Percentiles rank a stretch among this genome's conserved stretches.
Evolutionary conservation across 2,113 vertebrate species (phyloP).

Genomic region (Corythornis vintsioides): DNA sequence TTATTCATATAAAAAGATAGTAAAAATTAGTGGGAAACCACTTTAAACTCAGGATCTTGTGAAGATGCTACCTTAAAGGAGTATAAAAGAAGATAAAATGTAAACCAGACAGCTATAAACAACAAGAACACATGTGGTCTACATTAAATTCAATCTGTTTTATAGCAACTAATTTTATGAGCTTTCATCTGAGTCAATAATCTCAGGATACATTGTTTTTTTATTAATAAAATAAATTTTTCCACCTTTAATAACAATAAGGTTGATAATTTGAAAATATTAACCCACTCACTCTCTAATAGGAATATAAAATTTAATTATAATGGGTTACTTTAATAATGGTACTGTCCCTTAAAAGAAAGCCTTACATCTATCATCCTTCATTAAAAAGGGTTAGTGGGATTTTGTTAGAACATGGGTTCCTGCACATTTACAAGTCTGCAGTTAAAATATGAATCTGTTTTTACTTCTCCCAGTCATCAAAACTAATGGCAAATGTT

Average conservation of each 20-base stretch:
- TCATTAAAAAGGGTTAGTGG: not conserved
- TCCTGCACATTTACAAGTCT: not conserved
- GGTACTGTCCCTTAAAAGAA: not conserved
- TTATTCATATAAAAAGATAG: conserved; percentile 20
- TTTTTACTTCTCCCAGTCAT: not conserved
- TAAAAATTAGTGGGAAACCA: conserved; percentile 25
- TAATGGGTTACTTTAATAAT: not conserved
- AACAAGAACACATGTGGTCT: not conserved
- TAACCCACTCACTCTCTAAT: not conserved
- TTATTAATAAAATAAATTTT: not conserved
- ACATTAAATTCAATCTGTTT: not conserved
- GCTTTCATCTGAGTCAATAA: not conserved
- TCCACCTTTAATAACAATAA: not conserved
- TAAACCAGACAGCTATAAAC: not conserved
- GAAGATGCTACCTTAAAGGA: not conserved
- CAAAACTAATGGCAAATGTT: not conserved
- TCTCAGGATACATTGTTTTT: not conserved
- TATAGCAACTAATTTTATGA: not conserved
- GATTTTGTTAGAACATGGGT: not conserved
- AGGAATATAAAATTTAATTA: not conserved
- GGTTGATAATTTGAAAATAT: not conserved
- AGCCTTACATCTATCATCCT: not conserved
- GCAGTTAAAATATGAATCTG: not conserved
- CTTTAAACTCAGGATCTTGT: conserved; percentile 19
- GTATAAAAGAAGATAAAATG: not conserved